Percentiles rank a stretch among this genome's conserved stretches.
Conservation (phyloP, 2,797 vertebrate species). For the Nothura maculosa region DNA sequence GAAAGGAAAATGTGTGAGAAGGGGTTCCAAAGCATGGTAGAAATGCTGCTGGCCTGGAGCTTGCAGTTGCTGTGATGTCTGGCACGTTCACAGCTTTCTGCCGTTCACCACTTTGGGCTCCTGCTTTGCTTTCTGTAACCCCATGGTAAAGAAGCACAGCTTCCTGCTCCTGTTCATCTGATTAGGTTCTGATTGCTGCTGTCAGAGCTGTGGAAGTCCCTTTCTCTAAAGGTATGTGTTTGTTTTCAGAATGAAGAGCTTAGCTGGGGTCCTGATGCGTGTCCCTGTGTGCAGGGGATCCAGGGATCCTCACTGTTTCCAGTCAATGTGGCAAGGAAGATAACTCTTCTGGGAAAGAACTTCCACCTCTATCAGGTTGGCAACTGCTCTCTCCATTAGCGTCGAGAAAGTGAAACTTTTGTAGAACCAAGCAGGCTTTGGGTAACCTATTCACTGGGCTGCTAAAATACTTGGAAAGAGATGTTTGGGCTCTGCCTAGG, state of each 20-base stretch:
- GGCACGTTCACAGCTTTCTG: not conserved
- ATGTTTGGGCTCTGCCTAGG: not conserved
- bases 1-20: not conserved
- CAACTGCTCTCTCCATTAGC: not conserved
- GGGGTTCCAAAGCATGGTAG: not conserved
- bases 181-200: not conserved
- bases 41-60: not conserved
- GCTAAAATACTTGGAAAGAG: not conserved
- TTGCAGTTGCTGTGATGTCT: not conserved
- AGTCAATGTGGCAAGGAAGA: slow-evolving; percentile 88
- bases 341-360: slow-evolving; percentile 91
- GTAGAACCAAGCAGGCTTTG: not conserved
- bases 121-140: not conserved
- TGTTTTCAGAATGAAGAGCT: slow-evolving; percentile 84
- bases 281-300: slow-evolving; percentile 93
- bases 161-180: not conserved
- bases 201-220: not conserved
- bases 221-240: not conserved
- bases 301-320: slow-evolving; percentile 91
- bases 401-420: not conserved
- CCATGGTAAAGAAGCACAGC: not conserved
- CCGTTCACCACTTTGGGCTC: not conserved
- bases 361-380: slow-evolving; percentile 93
- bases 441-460: not conserved
- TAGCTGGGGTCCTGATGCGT: slow-evolving; percentile 87